A percentile compares a stretch with the other conserved stretches of the same genome.
Conservation (phyloP, 1,140 invertebrate genomes). For the Brachionus koreanus region DNA sequence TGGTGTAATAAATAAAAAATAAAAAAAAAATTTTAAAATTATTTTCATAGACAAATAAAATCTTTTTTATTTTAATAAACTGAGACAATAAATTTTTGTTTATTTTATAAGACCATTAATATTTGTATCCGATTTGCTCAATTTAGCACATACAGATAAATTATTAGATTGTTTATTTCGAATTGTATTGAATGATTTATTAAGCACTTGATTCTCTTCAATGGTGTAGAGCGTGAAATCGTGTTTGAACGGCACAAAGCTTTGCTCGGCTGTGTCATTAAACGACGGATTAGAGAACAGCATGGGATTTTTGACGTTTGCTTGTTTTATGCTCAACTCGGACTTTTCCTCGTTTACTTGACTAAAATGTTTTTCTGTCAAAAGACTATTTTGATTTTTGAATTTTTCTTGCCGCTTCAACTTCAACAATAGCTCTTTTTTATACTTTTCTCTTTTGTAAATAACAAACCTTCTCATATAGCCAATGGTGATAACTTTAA, state of each 20-base stretch:
- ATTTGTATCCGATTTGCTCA: constrained; percentile 35
- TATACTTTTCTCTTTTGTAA: background rate
- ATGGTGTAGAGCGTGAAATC: background rate
- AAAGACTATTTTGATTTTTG: background rate
- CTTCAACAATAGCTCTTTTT: background rate
- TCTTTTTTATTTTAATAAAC: no score
- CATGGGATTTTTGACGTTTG: background rate
- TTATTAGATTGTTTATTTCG: background rate
- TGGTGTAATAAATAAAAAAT: no score
- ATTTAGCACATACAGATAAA: background rate
- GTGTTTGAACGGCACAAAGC: background rate
- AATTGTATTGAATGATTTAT: background rate
- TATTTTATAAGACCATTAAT: background rate
- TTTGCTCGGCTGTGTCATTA: background rate
- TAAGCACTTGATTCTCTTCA: background rate
- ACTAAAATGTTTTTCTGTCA: background rate
- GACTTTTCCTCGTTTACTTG: background rate
- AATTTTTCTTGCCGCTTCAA: background rate
- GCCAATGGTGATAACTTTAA: background rate
- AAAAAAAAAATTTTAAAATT: no score
- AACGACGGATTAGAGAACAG: background rate
- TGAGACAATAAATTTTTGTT: background rate
- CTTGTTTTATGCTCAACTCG: background rate
- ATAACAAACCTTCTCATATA: background rate
- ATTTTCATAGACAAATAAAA: background rate